phyloP scores from a whole-genome alignment of 2,888 invertebrate genomes.

The Troglohyphantes excavatus region DNA sequence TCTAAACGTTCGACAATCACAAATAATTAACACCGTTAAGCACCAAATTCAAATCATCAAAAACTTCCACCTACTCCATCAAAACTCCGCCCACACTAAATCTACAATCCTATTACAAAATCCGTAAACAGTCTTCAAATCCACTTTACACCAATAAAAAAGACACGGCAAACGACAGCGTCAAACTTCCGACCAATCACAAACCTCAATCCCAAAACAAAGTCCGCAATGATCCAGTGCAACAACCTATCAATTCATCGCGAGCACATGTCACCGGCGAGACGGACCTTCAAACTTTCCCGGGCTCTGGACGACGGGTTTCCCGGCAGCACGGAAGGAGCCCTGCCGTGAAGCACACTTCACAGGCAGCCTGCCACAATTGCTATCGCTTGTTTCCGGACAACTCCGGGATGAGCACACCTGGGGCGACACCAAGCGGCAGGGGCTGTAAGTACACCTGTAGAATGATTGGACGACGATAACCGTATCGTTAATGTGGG shows the following conservation, averaged over 20 bases:
- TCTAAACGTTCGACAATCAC: too few species aligned
- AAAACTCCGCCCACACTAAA: neutral
- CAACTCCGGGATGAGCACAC: slow-evolving; percentile 3
- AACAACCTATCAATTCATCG: neutral
- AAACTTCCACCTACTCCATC: too few species aligned
- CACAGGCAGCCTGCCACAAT: slow-evolving; percentile 43
- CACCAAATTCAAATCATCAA: too few species aligned
- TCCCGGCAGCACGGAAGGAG: neutral
- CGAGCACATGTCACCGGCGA: neutral
- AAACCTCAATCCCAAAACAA: neutral
- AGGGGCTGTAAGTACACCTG: slow-evolving; percentile 63
- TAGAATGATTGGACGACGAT: slow-evolving; percentile 51
- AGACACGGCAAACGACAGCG: neutral
- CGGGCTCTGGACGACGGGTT: slow-evolving; percentile 1
- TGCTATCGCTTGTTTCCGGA: slow-evolving; percentile 41
- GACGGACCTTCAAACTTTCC: neutral
- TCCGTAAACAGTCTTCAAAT: neutral
- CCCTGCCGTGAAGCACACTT: slow-evolving; percentile 58
- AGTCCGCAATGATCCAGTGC: neutral
- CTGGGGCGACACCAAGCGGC: slow-evolving; percentile 65
- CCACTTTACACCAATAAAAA: neutral
- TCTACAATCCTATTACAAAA: too few species aligned
- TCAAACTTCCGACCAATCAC: slow-evolving; percentile 24
- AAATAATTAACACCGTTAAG: too few species aligned
- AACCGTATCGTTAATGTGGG: slow-evolving; percentile 38